A percentile compares a stretch with the other conserved stretches of the same genome.
These are phyloP conservation scores for Bufo gargarizans DNA, from an alignment of 2,113 vertebrate species.

Conservation along the genomic window DNA sequence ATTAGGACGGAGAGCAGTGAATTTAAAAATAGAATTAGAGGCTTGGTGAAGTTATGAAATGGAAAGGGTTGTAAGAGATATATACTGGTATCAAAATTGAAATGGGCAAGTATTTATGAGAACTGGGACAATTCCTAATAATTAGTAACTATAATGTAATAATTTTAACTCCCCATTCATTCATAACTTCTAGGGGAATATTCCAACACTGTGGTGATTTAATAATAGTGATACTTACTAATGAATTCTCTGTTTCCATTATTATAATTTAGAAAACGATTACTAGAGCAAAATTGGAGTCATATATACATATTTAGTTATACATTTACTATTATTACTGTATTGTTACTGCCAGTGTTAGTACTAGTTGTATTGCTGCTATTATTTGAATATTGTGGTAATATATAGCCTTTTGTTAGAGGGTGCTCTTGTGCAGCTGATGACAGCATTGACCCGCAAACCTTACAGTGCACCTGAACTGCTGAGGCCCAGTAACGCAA, in stretches of 20 bases:
- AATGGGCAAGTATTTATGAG: background rate
- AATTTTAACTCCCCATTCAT: background rate
- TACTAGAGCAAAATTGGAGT: background rate
- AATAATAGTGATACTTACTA: background rate
- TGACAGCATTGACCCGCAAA: too few species aligned
- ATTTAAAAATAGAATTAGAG: conserved; percentile 43
- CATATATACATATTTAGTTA: background rate
- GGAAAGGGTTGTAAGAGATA: background rate
- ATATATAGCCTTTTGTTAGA: background rate
- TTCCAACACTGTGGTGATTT: background rate
- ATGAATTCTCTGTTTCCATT: background rate
- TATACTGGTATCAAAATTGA: conserved; percentile 8
- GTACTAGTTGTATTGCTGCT: background rate
- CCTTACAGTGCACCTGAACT: too few species aligned
- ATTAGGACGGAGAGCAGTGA: conserved; percentile 37
- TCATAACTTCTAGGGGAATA: background rate
- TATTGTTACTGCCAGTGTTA: background rate
- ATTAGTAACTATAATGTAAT: background rate
- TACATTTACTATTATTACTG: background rate
- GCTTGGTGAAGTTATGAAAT: background rate
- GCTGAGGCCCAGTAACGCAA: too few species aligned
- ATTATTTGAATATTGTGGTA: background rate
- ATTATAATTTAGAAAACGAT: background rate
- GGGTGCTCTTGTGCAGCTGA: too few species aligned
- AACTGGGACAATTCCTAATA: background rate